Evolutionary conservation across 1,140 invertebrate species (phyloP), one percentile per base, ranked within the genome.

Genomic region (Pteromalus puparum): DNA sequence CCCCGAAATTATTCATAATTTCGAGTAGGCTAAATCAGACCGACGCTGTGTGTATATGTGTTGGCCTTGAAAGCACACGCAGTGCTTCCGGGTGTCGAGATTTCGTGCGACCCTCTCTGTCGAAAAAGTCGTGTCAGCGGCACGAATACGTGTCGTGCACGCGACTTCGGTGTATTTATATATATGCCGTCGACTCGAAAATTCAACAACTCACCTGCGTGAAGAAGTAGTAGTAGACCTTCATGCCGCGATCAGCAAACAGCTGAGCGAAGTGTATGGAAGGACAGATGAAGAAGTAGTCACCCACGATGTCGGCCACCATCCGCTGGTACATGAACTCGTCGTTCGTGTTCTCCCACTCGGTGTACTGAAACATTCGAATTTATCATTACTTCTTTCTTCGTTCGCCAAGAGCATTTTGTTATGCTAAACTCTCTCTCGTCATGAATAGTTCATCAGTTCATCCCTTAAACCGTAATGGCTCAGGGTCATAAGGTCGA

Each of bases 261-360:
- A 96, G 93, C 92, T 98, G 95, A 9, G 97, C 97, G 89, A 98
- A 98, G 86, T 97, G 95, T 89, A 98, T 98, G 26, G 97, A 97
- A 12, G 97, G 97, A 92, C 98, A 99, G 21, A 98, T 97, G 92
- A 99, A 99, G 93, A 97, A 98, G 89, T 97, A 98, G 93, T 99
- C 98, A 3, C 97, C 97, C 0, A 98, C 97, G 1, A 98, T 96
- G 87, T 97, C 97, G 24, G 96, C 97, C 42, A 98, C 95, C 93
- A 97, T 96, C 90, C 97, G 96, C 89, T 97, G 96, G 89, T 98
- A 97, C 87, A 96, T 92, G 88, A 95, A 96, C 7, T 95, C 95
- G 88, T 98, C 96, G 46, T 96, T 96, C 9, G 96, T 94, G 80
- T 97, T 95, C 86, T 97, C 96, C 97, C 97, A 99, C 89, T 98